Evolutionary conservation across 2,888 invertebrate genomes (phyloP), one percentile per base, ranked within the genome.

Genomic region (Spodoptera exigua): DNA sequence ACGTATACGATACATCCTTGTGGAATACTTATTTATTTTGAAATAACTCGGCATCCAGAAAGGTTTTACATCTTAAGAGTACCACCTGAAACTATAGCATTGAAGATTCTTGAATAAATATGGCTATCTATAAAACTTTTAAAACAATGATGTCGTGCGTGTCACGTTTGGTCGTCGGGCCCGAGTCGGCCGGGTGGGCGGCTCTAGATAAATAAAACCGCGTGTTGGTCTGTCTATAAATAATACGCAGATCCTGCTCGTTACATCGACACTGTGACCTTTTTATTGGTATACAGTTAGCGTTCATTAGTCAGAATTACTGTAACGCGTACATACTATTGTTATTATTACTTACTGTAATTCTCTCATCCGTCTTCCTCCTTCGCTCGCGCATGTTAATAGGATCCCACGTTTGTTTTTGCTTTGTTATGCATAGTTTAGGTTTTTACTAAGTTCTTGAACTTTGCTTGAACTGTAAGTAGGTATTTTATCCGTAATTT

Each of bases 191-290:
- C 77, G 81, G 78, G 85, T 79, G 83, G 85, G 83, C 82, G 81
- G 76, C 80, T 79, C 78, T 82, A 88, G 86, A 88, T 86, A 89
- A 85, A 85, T 86, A 83, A 83, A 86, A 82, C 89, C 77, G 87
- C 87, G 88, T 89, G 90, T 90, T 89, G 90, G 90, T 89, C 88
- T 74, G 66, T 89, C 90, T 91, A 91, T 91, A 87, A 90, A 90
- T 91, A 90, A 78, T 74, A 78, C 80, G 64, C 73, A 69, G 79
- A 84, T 85, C 81, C 81, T 83, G 79, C 81, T 82, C 74, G 85
- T 82, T 84, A 84, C 82, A 85, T 84, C 82, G 84, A 75, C 80
- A 77, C 81, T 80, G 77, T 85, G 85, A 89, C 88, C 87, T 90
- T 89, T 90, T 87, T 83, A 86, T 86, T 87, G 71, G 81, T 82